Percentiles rank a stretch among this genome's conserved stretches.
Evolutionary conservation across 2,797 vertebrate species (phyloP).

Genomic region (Cryptoblepharus egeriae): DNA sequence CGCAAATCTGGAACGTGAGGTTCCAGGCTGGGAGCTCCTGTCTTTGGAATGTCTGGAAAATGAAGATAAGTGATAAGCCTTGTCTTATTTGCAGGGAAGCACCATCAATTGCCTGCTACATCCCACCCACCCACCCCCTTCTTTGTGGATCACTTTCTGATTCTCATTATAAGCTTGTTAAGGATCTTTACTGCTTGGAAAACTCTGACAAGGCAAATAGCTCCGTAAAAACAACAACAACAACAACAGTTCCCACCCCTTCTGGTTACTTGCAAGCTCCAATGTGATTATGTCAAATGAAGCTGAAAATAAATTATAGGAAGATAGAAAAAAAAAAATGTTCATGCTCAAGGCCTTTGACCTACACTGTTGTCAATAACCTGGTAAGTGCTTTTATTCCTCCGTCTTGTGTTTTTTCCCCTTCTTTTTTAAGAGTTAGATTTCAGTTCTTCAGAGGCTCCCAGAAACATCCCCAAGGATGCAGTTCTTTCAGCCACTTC

Average conservation of each 20-base stretch:
- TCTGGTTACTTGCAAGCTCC: rapidly evolving
- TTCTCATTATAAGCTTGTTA: neutral
- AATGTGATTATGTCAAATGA: slow-evolving; percentile 9
- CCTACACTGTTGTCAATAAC: slow-evolving; percentile 54
- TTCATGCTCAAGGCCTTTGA: slow-evolving; percentile 60
- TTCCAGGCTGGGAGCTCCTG: neutral
- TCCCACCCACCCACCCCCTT: neutral
- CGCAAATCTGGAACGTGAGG: too few relatives aligned
- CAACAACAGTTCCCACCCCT: neutral
- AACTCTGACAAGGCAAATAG: neutral
- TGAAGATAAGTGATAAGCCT: neutral
- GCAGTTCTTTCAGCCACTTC: slow-evolving; percentile 21
- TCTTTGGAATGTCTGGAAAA: neutral
- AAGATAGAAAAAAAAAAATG: slow-evolving; percentile 5
- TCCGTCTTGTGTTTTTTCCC: neutral
- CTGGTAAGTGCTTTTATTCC: slow-evolving; percentile 58
- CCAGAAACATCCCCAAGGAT: slow-evolving; percentile 47
- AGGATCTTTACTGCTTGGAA: neutral
- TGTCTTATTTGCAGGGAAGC: neutral
- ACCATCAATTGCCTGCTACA: neutral
- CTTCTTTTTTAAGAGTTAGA: slow-evolving; percentile 50
- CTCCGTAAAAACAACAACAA: neutral
- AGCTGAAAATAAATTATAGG: slow-evolving; percentile 40
- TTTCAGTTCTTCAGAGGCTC: slow-evolving; percentile 66
- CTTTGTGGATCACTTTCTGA: neutral